phyloP scores from a whole-genome alignment of 1,140 invertebrate species.

The Macrosteles quadrilineatus region DNA sequence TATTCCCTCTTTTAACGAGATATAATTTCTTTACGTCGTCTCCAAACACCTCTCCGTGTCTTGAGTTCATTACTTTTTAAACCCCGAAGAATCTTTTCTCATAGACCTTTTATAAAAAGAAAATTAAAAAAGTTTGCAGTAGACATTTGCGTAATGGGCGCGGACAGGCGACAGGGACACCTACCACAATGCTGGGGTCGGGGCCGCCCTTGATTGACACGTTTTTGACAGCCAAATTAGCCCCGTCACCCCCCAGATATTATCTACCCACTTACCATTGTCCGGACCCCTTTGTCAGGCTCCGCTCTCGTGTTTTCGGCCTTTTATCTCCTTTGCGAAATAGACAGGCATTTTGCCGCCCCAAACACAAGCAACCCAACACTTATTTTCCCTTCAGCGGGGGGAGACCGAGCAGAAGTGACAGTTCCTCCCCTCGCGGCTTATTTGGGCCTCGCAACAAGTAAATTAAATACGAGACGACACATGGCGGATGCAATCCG shows the following conservation, averaged over 20 bases:
- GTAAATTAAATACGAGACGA: constrained; percentile 9
- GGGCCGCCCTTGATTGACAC: neutral
- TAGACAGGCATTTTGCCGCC: constrained; percentile 24
- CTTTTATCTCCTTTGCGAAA: constrained; percentile 26
- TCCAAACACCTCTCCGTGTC: too few species aligned
- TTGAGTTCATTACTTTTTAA: too few species aligned
- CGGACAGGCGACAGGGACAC: too few species aligned
- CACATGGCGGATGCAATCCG: constrained; percentile 2
- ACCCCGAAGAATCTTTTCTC: too few species aligned
- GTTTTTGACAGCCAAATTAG: constrained; percentile 23
- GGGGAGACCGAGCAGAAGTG: neutral
- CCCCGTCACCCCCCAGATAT: constrained; percentile 9
- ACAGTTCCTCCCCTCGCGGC: neutral
- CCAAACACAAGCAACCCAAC: constrained; percentile 23
- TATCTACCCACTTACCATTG: constrained; percentile 26
- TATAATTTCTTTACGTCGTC: too few species aligned
- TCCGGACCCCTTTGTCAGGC: neutral
- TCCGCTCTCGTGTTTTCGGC: constrained; percentile 19
- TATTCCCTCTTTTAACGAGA: too few species aligned
- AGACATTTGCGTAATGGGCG: too few species aligned
- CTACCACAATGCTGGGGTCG: too few species aligned
- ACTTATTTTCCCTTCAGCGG: constrained; percentile 7
- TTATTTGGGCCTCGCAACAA: neutral
- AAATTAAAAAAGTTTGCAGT: too few species aligned
- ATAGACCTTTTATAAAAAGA: too few species aligned